Conservation (phyloP, 2,113 vertebrate species). For the Paramormyrops kingsleyae region DNA sequence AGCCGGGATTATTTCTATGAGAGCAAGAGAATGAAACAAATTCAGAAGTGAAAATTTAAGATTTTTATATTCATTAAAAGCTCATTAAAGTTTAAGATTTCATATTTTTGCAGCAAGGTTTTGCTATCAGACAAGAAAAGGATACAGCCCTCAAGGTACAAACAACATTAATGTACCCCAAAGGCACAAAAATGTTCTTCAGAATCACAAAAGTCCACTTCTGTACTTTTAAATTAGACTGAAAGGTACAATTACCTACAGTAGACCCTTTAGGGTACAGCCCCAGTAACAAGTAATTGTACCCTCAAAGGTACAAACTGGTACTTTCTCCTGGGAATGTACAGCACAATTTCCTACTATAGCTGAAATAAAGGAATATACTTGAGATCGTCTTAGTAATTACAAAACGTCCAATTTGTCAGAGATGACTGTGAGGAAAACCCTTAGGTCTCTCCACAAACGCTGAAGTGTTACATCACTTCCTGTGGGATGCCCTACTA, state of each 20-base stretch:
- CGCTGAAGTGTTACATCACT: background rate
- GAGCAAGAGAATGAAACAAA: background rate
- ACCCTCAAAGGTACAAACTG: background rate
- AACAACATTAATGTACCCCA: background rate
- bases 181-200: background rate
- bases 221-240: background rate
- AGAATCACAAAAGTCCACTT: background rate
- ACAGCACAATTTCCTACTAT: background rate
- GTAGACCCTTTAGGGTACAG: background rate
- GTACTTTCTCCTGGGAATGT: background rate
- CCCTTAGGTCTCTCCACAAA: background rate
- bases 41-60: background rate
- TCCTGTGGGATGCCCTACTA: background rate
- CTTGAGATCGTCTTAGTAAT: background rate
- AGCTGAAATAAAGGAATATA: background rate
- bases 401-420: background rate
- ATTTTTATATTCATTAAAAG: background rate
- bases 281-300: background rate
- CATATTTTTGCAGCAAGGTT: background rate
- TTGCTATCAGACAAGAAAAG: background rate
- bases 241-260: background rate
- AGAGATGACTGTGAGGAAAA: background rate
- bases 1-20: background rate
- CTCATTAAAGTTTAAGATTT: background rate
- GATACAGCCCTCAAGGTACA: background rate